Base-by-base conservation (phyloP, 2,797 vertebrate genomes). In the Lacerta viridis region DNA sequence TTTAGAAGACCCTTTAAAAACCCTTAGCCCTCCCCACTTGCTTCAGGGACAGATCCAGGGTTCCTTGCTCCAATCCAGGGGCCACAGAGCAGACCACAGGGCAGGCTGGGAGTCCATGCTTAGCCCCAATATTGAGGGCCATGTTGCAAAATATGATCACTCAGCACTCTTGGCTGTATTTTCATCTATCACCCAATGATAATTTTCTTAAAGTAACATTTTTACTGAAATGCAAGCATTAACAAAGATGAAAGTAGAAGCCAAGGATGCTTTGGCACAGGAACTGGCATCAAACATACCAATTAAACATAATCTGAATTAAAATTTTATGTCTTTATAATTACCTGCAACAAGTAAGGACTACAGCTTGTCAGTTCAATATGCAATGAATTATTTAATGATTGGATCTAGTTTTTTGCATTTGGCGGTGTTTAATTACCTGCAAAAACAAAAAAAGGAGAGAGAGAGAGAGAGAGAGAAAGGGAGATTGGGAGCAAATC, bases 301-400 rank as follows among this genome's bases (percentile, higher is more conserved):
- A 96, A 94, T 96, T 96, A 93, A 94, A 92, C 77, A 69, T 88
- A 95, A 83, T 91, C 94, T 93, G 66, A 93, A 95, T 95, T 94
- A 94, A 96, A 94, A 71, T 92, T 92, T 92, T 95, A 95, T 95
- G 78, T 87, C 82, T 96, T 96, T 95, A 96, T 95, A 96, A 96
- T 96, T 95, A 90, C 88, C 55, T 92, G 94, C 95, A 95, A 81
- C 94, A 95, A 93, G 84, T 92, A 92, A 96, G 93, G 90, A 94
- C 87, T 93, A 90, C 80, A 93, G 25, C 81, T 92, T 96, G 90
- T 95, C 94, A 90, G 80, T 93, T 94, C 95, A 95, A 92, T 93
- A 95, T 86, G 88, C 77, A 93, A 92, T 93, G 61, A 93, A 94
- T 95, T 95, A 93, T 95, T 96, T 94, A 95, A 93, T 82, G 92